A percentile compares a stretch with the other conserved stretches of the same genome.
phyloP scores from a whole-genome alignment of 2,113 vertebrate genomes.

The Salvelinus sp. region DNA sequence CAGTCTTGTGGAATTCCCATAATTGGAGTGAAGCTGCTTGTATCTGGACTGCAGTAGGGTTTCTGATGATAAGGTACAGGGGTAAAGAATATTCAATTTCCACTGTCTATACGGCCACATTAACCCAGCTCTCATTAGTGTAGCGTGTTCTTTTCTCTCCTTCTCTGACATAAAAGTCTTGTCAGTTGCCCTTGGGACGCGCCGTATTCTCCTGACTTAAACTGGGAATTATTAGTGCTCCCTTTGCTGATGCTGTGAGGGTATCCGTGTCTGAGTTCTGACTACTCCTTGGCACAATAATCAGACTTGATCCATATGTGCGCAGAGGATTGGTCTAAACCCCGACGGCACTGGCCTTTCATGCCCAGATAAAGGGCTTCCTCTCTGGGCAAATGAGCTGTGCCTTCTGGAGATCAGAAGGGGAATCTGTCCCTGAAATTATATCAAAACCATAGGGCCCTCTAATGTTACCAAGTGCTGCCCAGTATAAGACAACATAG shows the following conservation, averaged over 20 bases:
- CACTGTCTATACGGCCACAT: background rate
- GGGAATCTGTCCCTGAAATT: background rate
- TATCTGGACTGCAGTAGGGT: background rate
- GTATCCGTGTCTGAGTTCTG: background rate
- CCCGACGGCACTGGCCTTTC: background rate
- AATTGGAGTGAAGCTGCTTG: background rate
- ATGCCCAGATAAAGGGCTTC: background rate
- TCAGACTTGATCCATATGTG: conserved; percentile 2
- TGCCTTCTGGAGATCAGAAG: background rate
- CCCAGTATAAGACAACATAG: too few species aligned
- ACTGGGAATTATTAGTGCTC: background rate
- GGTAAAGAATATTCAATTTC: background rate
- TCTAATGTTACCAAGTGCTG: too few species aligned
- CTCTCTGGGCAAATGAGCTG: background rate
- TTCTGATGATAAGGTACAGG: background rate
- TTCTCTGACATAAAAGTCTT: background rate
- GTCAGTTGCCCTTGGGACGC: background rate
- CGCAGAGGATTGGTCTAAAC: background rate
- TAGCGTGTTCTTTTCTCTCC: background rate
- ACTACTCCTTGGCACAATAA: background rate
- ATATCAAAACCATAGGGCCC: background rate
- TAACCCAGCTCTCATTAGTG: too few species aligned
- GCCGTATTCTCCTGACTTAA: background rate
- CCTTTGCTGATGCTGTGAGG: background rate
- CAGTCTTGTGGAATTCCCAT: background rate